Percentiles rank a stretch among this genome's conserved stretches.
These are phyloP conservation scores for Zoanthus sociatus DNA, from an alignment of 92 coral and sea anemone species.

Conservation along the genomic window DNA sequence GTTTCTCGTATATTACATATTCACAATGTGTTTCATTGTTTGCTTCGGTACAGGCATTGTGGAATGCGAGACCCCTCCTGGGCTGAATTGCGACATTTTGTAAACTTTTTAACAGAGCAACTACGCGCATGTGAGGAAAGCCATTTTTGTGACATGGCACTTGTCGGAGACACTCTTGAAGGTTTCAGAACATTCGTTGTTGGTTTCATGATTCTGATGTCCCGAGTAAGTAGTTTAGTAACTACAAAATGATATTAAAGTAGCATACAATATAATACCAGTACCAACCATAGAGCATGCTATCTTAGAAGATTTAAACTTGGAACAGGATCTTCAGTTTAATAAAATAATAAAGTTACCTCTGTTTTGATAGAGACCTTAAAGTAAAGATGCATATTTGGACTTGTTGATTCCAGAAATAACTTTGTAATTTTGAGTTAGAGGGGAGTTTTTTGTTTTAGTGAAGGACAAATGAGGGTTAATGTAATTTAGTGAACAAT, in stretches of 20 bases:
- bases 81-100: conserved; percentile 91
- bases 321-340: neutral
- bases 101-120: conserved; percentile 88
- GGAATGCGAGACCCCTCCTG: conserved; percentile 91
- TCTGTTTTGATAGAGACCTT: too few relatives aligned
- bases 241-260: neutral
- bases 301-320: too few relatives aligned
- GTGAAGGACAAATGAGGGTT: too few relatives aligned
- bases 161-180: conserved; percentile 80
- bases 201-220: conserved; percentile 87
- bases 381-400: too few relatives aligned
- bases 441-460: too few relatives aligned
- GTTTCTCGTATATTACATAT: too few relatives aligned
- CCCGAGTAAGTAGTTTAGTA: conserved; percentile 69
- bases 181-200: conserved; percentile 90
- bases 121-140: conserved; percentile 86
- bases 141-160: conserved; percentile 75
- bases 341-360: neutral
- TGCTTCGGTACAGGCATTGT: conserved; percentile 70
- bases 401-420: too few relatives aligned
- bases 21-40: too few relatives aligned
- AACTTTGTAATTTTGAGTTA: too few relatives aligned
- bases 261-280: too few relatives aligned
- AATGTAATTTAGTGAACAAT: too few relatives aligned
- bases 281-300: neutral